Conservation (phyloP, 2,888 invertebrate genomes). For the Eupithecia pulchellata region DNA sequence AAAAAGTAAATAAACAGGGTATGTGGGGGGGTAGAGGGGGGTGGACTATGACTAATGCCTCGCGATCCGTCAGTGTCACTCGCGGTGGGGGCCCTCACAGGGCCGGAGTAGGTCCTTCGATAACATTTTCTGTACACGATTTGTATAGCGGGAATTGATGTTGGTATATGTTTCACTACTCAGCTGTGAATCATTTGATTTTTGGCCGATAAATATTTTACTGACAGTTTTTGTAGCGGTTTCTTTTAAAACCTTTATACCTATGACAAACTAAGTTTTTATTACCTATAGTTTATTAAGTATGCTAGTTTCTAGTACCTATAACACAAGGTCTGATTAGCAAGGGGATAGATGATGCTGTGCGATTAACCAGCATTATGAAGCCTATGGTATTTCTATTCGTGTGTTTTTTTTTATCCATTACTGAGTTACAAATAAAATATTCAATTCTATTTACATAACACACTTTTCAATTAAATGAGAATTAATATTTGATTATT, state of each 20-base stretch:
- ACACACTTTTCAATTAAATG: too few relatives aligned
- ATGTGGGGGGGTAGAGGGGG: constrained; percentile 79
- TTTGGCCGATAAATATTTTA: constrained; percentile 21
- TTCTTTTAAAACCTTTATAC: background rate
- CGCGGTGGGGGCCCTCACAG: constrained; percentile 79
- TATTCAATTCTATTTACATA: too few relatives aligned
- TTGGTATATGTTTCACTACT: constrained; percentile 39
- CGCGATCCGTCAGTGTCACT: constrained; percentile 89
- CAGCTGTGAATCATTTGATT: constrained; percentile 23
- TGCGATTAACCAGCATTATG: too few relatives aligned
- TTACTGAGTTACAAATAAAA: too few relatives aligned
- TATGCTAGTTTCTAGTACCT: too few relatives aligned
- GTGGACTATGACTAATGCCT: constrained; percentile 88
- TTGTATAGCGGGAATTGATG: constrained; percentile 44
- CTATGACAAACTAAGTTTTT: background rate
- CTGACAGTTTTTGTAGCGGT: background rate
- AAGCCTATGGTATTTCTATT: too few relatives aligned
- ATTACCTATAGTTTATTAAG: too few relatives aligned
- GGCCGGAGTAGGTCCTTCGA: constrained; percentile 78
- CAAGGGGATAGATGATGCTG: too few relatives aligned
- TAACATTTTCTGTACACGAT: constrained; percentile 78
- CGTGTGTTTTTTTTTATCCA: too few relatives aligned
- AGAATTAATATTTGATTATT: background rate
- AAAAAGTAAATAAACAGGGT: constrained; percentile 85
- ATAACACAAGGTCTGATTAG: too few relatives aligned